Evolutionary conservation across 2,797 vertebrate genomes (phyloP), one percentile per base, ranked within the genome.

Genomic region (Gymnopithys bicolor): DNA sequence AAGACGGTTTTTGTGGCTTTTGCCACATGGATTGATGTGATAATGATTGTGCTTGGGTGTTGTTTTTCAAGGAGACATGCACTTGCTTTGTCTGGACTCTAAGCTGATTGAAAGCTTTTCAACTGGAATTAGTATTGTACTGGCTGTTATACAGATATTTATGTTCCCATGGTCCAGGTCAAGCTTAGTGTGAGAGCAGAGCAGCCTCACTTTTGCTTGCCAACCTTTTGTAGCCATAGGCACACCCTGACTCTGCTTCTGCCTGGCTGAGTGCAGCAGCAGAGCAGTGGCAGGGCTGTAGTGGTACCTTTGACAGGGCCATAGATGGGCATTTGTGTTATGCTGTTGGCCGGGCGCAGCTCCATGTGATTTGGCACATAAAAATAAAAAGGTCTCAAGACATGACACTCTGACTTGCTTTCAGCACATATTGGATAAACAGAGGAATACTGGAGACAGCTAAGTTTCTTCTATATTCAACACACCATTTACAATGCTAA

Each of bases 261-360:
- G 87, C 39, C 63, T 1, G 2, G 53, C 7, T 0, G 66, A 87
- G 58, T 71, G 16, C 43, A 69, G 91, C 87, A 55, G 89, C 87
- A 67, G 89, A n/a, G 81, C 39, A 15, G 92, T 19, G 2, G 53
- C 84, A 83, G 60, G 9, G 1, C 76, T 45, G 79, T 81, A 71
- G 89, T 12, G 52, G 24, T 30, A 6, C 66, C 94, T 56, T 49
- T 83, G 76, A 69, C 82, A 96, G 80, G 55, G 89, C 94, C 94
- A 96, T 96, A 96, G 92, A 94, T 97, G 94, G 94, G 76, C 93
- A 97, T 96, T 67, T 86, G 85, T 86, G 82, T 91, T 94, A 41
- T 43, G 79, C 87, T 88, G 77, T 49, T 93, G 89, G 70, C 93
- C 11, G 16, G 87, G 89, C 30, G 5, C 14, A 5, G 67, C 0